Evolutionary conservation across 2,113 vertebrate genomes (phyloP).

Genomic region (Poecilia latipinna): DNA sequence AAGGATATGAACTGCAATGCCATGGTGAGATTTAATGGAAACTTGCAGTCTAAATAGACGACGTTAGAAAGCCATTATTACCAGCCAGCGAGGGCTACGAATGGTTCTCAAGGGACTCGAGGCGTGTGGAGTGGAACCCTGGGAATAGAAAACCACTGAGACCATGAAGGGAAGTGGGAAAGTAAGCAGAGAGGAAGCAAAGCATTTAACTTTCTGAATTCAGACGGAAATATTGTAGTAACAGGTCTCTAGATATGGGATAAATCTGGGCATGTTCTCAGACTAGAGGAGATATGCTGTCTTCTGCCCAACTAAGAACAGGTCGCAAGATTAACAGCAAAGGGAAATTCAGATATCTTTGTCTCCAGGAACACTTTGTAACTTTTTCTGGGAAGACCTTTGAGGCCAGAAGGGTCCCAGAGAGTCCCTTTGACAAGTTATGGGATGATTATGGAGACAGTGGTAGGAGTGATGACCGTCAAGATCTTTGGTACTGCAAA

Average conservation of each 20-base stretch:
- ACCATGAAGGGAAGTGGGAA: conserved; percentile 16
- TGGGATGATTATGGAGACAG: no score
- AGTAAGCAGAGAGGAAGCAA: conserved; percentile 7
- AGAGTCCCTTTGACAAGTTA: not conserved
- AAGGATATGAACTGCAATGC: conserved; percentile 88
- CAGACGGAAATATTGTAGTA: not conserved
- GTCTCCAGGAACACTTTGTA: not conserved
- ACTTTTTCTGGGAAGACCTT: not conserved
- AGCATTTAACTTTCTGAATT: not conserved
- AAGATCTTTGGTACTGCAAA: no score
- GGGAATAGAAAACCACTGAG: conserved; percentile 49
- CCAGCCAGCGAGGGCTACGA: conserved; percentile 63
- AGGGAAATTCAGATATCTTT: not conserved
- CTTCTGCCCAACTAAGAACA: not conserved
- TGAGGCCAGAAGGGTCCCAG: not conserved
- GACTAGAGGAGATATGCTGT: not conserved
- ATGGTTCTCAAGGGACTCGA: conserved; percentile 65
- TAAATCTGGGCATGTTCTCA: not conserved
- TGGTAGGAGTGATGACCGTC: no score
- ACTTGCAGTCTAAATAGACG: conserved; percentile 80
- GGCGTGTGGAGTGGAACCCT: conserved; percentile 58
- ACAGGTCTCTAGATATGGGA: not conserved
- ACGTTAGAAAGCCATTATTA: conserved; percentile 78
- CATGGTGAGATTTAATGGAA: conserved; percentile 84
- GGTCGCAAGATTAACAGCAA: not conserved